A percentile compares a stretch with the other conserved stretches of the same genome.
Conservation (phyloP, 2,113 vertebrate species). For the Dinomys branickii region DNA sequence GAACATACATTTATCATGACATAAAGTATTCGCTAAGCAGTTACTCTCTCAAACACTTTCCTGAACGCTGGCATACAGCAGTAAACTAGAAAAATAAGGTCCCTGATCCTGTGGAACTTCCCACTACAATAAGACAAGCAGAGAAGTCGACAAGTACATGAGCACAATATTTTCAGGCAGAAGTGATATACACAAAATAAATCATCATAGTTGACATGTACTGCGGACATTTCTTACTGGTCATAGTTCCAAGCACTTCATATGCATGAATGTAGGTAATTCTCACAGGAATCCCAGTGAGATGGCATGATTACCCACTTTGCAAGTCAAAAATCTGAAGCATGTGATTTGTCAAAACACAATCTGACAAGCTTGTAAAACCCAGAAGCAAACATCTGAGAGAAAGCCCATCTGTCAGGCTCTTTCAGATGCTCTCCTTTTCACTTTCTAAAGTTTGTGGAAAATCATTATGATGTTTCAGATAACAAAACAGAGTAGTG, state of each 20-base stretch:
- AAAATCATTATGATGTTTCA: background rate
- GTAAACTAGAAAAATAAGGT: background rate
- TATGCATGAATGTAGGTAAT: background rate
- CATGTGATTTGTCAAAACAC: background rate
- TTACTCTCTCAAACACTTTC: background rate
- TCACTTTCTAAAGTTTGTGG: background rate
- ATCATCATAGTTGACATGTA: background rate
- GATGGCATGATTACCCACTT: background rate
- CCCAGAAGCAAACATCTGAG: background rate
- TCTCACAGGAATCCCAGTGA: background rate
- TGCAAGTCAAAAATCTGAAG: background rate
- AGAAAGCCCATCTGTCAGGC: background rate
- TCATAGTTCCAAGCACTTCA: background rate
- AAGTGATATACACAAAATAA: background rate
- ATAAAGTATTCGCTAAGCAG: too few species aligned
- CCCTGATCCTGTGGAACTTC: background rate
- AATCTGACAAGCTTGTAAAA: conserved; percentile 12
- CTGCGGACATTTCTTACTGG: background rate
- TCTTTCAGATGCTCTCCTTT: background rate
- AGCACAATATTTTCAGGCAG: background rate
- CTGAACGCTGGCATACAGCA: background rate
- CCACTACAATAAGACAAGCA: background rate
- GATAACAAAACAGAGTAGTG: background rate
- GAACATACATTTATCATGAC: background rate
- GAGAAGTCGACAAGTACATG: background rate